These are phyloP conservation scores for Busseola fusca DNA, from an alignment of 2,888 invertebrate species.

Conservation along the genomic window DNA sequence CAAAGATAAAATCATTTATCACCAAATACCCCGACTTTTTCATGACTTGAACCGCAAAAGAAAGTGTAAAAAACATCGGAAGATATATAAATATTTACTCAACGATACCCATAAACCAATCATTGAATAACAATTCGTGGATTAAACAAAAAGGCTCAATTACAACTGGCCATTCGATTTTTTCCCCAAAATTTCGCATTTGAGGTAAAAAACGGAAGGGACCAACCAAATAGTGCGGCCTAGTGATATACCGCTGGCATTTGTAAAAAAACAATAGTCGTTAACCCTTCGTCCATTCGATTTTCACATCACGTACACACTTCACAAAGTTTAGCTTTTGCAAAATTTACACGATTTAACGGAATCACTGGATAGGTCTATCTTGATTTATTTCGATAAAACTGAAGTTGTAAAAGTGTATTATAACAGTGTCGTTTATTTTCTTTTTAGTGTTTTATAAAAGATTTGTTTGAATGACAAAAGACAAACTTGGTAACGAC, in stretches of 20 bases:
- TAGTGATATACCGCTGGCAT: constrained; percentile 58
- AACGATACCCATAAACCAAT: neutral
- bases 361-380: constrained; percentile 60
- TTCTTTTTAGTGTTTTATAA: neutral
- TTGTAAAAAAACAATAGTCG: constrained; percentile 68
- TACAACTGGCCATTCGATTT: constrained; percentile 29
- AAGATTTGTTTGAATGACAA: neutral
- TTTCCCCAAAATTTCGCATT: constrained; percentile 34
- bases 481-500: neutral
- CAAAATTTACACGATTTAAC: constrained; percentile 71
- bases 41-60: no score
- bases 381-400: constrained; percentile 67
- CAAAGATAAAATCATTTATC: no score
- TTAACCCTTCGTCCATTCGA: constrained; percentile 65
- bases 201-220: constrained; percentile 34
- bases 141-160: constrained; percentile 4
- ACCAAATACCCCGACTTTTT: no score
- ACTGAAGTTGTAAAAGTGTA: constrained; percentile 23
- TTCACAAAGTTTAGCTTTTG: constrained; percentile 72
- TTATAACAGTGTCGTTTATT: constrained; percentile 13
- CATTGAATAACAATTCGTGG: neutral
- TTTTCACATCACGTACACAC: constrained; percentile 71
- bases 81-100: neutral
- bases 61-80: neutral
- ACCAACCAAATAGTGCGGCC: constrained; percentile 51